Evolutionary conservation across 2,888 invertebrate species (phyloP).

Genomic region (Melieria crassipennis): DNA sequence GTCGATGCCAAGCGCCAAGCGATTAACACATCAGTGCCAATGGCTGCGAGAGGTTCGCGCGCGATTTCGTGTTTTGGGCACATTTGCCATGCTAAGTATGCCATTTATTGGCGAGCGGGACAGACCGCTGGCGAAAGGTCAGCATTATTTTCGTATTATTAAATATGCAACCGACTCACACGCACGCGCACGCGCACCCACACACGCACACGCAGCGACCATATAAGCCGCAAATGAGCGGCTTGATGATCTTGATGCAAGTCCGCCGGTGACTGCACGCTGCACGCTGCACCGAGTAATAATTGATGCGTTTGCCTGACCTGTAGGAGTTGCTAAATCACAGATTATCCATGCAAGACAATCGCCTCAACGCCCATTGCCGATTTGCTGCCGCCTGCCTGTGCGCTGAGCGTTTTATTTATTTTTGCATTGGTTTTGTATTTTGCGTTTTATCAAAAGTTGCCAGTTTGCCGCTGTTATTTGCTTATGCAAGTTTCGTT

Average conservation of each 20-base stretch:
- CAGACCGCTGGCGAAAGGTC: not conserved
- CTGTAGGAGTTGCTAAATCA: slow-evolving; percentile 51
- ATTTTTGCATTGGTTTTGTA: not conserved
- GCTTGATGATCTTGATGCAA: not conserved
- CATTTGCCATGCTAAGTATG: not conserved
- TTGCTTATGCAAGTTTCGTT: slow-evolving; percentile 2
- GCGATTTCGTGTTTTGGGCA: not conserved
- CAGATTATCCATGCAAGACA: slow-evolving; percentile 49
- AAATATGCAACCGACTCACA: not conserved
- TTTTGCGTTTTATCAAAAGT: not conserved
- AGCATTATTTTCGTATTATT: not conserved
- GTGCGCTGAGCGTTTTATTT: not conserved
- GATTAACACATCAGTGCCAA: not conserved
- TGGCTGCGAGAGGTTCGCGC: not conserved
- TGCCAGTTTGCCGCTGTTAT: not conserved
- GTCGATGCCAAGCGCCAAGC: not conserved
- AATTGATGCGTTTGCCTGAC: slow-evolving; percentile 50
- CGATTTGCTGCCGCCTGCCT: slow-evolving; percentile 25
- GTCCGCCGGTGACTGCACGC: not conserved
- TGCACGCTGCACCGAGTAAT: slow-evolving; percentile 31
- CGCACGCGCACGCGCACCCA: not conserved
- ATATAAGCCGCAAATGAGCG: not conserved
- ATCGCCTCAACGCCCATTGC: slow-evolving; percentile 38
- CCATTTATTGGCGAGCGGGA: not conserved
- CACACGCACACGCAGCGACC: not conserved